A percentile compares a stretch with the other conserved stretches of the same genome.
Evolutionary conservation across 2,113 vertebrate species (phyloP).

Genomic region (Notechis scutatus): DNA sequence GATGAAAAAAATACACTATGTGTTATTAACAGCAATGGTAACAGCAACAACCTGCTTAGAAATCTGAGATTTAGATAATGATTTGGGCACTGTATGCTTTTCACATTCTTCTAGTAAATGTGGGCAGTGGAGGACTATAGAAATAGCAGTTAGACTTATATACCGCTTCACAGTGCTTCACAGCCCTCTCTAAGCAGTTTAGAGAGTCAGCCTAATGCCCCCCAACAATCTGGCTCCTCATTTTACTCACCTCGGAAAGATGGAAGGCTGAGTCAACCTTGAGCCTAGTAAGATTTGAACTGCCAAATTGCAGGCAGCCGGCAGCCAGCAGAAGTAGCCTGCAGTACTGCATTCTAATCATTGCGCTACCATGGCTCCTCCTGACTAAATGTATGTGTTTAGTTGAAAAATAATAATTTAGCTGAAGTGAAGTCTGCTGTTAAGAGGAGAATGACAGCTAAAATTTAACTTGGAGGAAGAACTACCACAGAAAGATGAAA

Average conservation of each 20-base stretch:
- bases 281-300: no score
- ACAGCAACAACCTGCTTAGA: neutral
- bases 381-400: neutral
- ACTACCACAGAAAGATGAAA: neutral
- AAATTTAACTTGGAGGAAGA: neutral
- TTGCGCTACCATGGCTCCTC: no score
- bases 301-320: no score
- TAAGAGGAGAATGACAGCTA: neutral
- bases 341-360: no score
- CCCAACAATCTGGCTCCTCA: no score
- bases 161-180: no score
- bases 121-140: neutral
- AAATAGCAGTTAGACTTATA: no score
- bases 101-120: neutral
- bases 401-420: neutral
- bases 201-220: no score
- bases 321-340: no score
- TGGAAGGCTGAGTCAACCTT: no score
- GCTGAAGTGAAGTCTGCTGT: neutral
- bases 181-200: no score
- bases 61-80: neutral
- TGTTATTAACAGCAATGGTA: neutral
- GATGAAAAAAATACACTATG: neutral
- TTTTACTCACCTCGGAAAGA: no score
- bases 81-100: neutral